Percentiles rank a stretch among this genome's conserved stretches.
Conservation (phyloP, 92 coral and sea anemone genomes). For the Epizoanthus stellaris region DNA sequence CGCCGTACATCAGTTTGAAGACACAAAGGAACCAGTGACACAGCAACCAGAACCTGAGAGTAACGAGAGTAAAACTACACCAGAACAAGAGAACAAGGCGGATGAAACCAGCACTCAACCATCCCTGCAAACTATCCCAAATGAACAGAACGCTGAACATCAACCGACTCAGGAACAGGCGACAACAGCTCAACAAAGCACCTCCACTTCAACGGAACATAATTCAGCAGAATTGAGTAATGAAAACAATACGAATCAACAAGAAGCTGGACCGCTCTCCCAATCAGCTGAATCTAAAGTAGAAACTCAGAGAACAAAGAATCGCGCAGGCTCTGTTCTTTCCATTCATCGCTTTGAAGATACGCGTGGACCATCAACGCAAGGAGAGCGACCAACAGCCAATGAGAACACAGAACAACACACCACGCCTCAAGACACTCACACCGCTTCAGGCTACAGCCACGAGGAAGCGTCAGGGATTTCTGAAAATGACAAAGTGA, state of each 20-base stretch:
- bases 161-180: background rate
- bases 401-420: background rate
- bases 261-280: background rate
- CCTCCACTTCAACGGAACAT: background rate
- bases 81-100: background rate
- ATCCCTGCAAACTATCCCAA: background rate
- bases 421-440: background rate
- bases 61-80: background rate
- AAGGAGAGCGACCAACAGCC: background rate
- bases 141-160: background rate
- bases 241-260: background rate
- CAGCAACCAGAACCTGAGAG: background rate
- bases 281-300: background rate
- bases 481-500: background rate
- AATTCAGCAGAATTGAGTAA: too few relatives aligned
- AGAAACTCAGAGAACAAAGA: background rate
- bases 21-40: background rate
- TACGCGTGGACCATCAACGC: background rate
- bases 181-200: background rate
- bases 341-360: slow-evolving; percentile 17
- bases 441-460: too few relatives aligned
- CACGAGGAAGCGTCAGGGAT: background rate
- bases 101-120: too few relatives aligned
- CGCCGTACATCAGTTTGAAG: background rate
- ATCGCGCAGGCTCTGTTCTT: background rate